phyloP scores from a whole-genome alignment of 2,888 invertebrate genomes.

The Philopedon plagiatum region DNA sequence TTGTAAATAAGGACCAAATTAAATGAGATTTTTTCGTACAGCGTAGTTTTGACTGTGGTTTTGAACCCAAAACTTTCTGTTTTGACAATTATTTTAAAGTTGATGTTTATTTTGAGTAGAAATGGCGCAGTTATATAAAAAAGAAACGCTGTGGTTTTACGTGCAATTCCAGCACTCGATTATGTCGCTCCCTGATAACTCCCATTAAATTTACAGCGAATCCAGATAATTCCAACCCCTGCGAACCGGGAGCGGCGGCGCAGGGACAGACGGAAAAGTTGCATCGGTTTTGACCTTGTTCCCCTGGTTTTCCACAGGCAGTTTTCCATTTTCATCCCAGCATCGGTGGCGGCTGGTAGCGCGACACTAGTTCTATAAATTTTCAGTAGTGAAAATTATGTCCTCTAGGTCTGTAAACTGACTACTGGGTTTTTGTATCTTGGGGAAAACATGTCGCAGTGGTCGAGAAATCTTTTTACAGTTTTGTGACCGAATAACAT shows the following conservation, averaged over 20 bases:
- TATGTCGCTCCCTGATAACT: not conserved
- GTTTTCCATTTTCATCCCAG: constrained; percentile 44
- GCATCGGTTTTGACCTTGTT: constrained; percentile 52
- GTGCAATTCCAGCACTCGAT: not conserved
- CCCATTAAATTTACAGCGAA: constrained; percentile 11
- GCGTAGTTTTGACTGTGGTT: too few species aligned
- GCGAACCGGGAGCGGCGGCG: constrained; percentile 4
- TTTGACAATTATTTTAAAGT: too few species aligned
- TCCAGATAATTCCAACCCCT: constrained; percentile 13
- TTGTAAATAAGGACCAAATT: too few species aligned
- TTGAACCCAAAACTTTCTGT: too few species aligned
- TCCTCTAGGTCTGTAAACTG: not conserved
- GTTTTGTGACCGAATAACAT: not conserved
- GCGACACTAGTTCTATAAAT: constrained; percentile 25
- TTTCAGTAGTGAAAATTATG: constrained; percentile 12
- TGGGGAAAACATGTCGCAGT: not conserved
- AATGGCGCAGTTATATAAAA: too few species aligned
- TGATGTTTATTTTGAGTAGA: too few species aligned
- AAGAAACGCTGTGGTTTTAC: too few species aligned
- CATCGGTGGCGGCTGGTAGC: constrained; percentile 38
- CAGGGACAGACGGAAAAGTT: constrained; percentile 30
- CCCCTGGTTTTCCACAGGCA: constrained; percentile 25
- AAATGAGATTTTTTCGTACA: too few species aligned
- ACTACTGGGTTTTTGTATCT: not conserved
- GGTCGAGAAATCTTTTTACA: not conserved